Conservation (phyloP, 2,797 vertebrate species). For the Somateria mollissima region DNA sequence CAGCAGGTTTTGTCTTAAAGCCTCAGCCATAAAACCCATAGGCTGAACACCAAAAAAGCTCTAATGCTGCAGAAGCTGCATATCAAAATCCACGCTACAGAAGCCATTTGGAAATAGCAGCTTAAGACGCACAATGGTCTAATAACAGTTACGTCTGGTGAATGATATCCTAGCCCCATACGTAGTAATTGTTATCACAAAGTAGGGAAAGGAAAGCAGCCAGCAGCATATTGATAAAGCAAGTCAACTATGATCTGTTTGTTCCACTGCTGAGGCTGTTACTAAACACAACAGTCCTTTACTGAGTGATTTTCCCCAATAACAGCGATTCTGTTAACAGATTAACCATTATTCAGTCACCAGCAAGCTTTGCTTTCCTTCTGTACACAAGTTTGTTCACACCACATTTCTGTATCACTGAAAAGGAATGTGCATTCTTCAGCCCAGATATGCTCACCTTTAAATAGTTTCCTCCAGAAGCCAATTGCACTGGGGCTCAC, state of each 20-base stretch:
- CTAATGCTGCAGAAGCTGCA: neutral
- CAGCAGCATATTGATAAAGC: neutral
- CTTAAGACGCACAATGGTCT: neutral
- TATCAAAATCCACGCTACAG: neutral
- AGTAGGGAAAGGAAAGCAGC: neutral
- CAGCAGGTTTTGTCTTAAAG: neutral
- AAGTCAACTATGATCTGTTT: neutral
- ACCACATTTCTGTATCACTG: neutral
- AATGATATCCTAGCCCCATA: neutral
- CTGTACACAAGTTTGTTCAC: neutral
- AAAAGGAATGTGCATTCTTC: neutral
- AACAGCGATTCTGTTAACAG: neutral
- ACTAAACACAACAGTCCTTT: neutral
- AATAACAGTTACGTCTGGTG: neutral
- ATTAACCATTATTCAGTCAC: neutral
- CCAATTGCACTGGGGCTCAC: neutral
- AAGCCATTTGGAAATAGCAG: neutral
- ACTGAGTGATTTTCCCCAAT: neutral
- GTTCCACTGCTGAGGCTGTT: neutral
- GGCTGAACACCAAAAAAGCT: neutral
- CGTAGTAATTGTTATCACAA: neutral
- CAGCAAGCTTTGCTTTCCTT: neutral
- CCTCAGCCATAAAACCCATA: neutral
- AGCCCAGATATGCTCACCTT: neutral
- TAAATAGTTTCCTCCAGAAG: neutral